A percentile compares a stretch with the other conserved stretches of the same genome.
Evolutionary conservation across 1,140 invertebrate genomes (phyloP).

Genomic region (Dufourea novaeangliae): DNA sequence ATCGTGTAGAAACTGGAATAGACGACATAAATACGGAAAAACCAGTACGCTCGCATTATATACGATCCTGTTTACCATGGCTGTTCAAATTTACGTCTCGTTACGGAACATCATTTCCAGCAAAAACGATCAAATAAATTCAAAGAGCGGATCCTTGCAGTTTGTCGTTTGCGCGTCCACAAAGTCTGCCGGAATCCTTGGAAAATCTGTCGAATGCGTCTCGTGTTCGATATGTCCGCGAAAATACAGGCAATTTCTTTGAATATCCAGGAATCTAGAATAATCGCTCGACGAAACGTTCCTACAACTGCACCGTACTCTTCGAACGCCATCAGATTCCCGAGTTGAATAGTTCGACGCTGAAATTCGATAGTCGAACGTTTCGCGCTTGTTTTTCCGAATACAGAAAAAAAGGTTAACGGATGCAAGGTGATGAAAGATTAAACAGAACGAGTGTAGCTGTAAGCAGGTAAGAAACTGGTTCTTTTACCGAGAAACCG

Average conservation of each 20-base stretch:
- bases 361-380: background rate
- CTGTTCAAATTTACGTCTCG: conserved; percentile 78
- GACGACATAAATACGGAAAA: conserved; percentile 68
- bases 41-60: conserved; percentile 72
- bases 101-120: conserved; percentile 78
- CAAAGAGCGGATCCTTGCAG: conserved; percentile 71
- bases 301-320: no score
- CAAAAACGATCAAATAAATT: conserved; percentile 78
- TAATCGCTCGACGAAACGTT: conserved; percentile 51
- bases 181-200: conserved; percentile 58
- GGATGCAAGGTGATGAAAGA: background rate
- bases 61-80: conserved; percentile 78
- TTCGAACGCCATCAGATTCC: conserved; percentile 47
- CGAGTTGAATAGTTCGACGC: conserved; percentile 7
- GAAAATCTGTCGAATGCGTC: conserved; percentile 54
- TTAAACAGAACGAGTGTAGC: background rate
- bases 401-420: background rate
- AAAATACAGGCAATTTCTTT: conserved; percentile 57
- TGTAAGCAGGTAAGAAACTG: conserved; percentile 30
- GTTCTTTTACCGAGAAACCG: conserved; percentile 53
- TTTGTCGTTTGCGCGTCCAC: conserved; percentile 68
- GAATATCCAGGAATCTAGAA: conserved; percentile 55
- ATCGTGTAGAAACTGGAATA: conserved; percentile 70
- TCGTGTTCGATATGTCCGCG: conserved; percentile 42
- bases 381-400: no score